phyloP scores from a whole-genome alignment of 1,140 invertebrate genomes.

The Brachionus sp. region DNA sequence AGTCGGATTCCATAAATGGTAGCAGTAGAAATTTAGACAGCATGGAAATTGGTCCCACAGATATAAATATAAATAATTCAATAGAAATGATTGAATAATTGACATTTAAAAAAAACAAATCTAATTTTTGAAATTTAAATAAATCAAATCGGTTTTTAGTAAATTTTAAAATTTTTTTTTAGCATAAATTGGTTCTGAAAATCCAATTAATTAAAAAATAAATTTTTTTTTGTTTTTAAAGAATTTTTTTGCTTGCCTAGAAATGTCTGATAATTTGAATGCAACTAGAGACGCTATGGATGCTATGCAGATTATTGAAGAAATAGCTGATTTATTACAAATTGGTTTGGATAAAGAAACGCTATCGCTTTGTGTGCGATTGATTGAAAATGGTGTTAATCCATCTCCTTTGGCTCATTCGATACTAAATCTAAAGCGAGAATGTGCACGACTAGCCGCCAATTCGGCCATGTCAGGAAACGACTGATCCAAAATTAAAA shows the following conservation, averaged over 20 bases:
- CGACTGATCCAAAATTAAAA: background rate
- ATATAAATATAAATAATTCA: background rate
- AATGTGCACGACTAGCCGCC: background rate
- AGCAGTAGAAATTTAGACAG: background rate
- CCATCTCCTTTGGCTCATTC: constrained; percentile 20
- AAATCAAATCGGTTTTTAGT: background rate
- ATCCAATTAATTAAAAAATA: background rate
- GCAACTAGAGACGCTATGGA: constrained; percentile 31
- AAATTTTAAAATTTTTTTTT: background rate
- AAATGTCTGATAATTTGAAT: background rate
- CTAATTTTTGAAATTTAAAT: background rate
- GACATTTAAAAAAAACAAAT: background rate
- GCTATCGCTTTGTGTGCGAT: constrained; percentile 26
- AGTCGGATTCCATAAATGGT: background rate
- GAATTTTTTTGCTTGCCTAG: background rate
- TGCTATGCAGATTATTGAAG: constrained; percentile 32
- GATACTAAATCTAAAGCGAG: background rate
- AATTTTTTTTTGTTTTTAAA: background rate
- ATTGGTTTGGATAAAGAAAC: constrained; percentile 43
- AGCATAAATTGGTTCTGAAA: constrained; percentile 2
- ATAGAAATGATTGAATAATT: constrained; percentile 19
- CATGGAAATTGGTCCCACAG: background rate
- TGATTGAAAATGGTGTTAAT: constrained; percentile 44
- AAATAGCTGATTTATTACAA: constrained; percentile 29
- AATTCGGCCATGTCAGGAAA: background rate